Evolutionary conservation across 2,113 vertebrate genomes (phyloP).

Genomic region (Sprattus sprattus): DNA sequence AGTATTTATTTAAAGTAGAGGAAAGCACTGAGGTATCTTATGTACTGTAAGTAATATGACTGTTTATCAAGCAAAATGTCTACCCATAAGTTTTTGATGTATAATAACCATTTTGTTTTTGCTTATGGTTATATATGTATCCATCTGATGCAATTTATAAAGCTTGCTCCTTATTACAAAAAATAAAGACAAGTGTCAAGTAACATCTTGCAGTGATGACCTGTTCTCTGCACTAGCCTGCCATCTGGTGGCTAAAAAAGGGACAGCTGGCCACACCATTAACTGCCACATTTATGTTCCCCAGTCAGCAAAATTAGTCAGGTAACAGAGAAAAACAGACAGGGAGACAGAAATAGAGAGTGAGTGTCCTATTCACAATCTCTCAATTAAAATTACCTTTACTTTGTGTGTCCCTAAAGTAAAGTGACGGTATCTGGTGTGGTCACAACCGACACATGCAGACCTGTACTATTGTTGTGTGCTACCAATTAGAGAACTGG

Average conservation of each 20-base stretch:
- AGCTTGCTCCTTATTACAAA: slow-evolving; percentile 3
- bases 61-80: neutral
- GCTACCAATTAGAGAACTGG: no score
- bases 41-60: slow-evolving; percentile 1
- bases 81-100: neutral
- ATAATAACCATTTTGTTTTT: neutral
- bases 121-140: neutral
- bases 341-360: neutral
- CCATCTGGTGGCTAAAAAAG: neutral
- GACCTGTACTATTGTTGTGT: no score
- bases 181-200: slow-evolving; percentile 1
- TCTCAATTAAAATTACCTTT: neutral
- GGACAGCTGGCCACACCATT: neutral
- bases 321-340: neutral
- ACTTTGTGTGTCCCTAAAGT: no score
- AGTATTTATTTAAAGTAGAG: neutral
- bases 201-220: neutral
- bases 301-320: neutral
- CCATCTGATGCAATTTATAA: neutral
- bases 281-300: neutral
- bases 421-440: neutral
- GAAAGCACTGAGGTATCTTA: neutral
- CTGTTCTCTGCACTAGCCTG: neutral
- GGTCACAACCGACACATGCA: no score
- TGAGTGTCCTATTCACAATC: neutral